Base-by-base conservation (phyloP, 1,140 invertebrate genomes). In the Drosophila obscura region DNA sequence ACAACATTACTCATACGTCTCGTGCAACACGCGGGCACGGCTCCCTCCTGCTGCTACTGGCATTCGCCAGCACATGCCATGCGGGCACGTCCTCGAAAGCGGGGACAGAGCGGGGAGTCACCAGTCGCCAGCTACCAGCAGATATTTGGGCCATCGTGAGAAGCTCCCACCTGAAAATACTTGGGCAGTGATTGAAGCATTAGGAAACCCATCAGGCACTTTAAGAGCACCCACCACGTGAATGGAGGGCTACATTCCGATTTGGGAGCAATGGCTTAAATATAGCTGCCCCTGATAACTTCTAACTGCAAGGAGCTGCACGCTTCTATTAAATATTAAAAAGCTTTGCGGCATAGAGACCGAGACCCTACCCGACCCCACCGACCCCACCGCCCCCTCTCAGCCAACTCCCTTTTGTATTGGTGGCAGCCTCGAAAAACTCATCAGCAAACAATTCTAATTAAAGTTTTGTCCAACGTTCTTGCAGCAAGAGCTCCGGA, bases 1-100 rank as follows among this genome's bases (percentile, higher is more conserved):
- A 87, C 82, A 87, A 81, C 82, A 87, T 87, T 87, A 88, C 82
- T 87, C 83, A 87, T 88, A 88, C 71, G 82, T 76, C 83, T 77
- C 66, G 75, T 78, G 74, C 64, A 65, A 76, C 83, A 76, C 60
- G 73, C 50, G 28, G 62, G 63, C 52, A 45, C 5, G n/a, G 26
- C 43, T 39, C 7, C 8, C 5, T 35, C 13, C 57, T 55, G 22
- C 11, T 51, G 68, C 31, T 51, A 59, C 31, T 58, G 73, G 73
- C 56, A 73, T 73, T 45, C 51, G 46, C 72, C 39, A 49, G 56
- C 11, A 79, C 56, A 53, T 44, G 73, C 8, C 71, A 59, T 61
- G 56, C 65, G 65, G 55, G 58, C 72, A 79, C 69, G 72, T 80
- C 55, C 65, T 61, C 28, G 35, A 43, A 41, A 55, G 52, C 48